These are phyloP conservation scores for Drosophila diplacantha DNA, from an alignment of 2,888 invertebrate genomes.

Conservation along the genomic window DNA sequence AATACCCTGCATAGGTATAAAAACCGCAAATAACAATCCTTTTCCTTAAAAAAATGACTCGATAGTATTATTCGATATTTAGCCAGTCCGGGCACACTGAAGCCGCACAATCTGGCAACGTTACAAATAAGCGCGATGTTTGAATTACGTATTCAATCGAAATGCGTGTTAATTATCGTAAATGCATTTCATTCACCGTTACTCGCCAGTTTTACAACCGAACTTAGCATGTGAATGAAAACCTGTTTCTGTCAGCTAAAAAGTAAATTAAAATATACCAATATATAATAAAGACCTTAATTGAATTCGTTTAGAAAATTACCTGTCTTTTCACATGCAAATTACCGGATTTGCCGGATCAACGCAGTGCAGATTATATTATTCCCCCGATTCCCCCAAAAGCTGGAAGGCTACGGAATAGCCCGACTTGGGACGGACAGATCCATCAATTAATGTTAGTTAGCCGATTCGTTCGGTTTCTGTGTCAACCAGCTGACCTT, in stretches of 20 bases:
- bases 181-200: constrained; percentile 47
- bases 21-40: too few relatives aligned
- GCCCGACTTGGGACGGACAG: constrained; percentile 32
- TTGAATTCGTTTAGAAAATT: constrained; percentile 26
- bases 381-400: constrained; percentile 14
- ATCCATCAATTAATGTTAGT: constrained; percentile 64
- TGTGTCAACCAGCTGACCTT: constrained; percentile 66
- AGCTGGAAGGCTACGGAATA: constrained; percentile 44
- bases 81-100: too few relatives aligned
- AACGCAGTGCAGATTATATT: constrained; percentile 34
- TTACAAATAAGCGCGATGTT: neutral
- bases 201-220: constrained; percentile 4
- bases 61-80: too few relatives aligned
- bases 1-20: too few relatives aligned
- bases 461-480: constrained; percentile 60
- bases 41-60: too few relatives aligned
- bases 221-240: constrained; percentile 36
- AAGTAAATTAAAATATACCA: constrained; percentile 20
- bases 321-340: constrained; percentile 52
- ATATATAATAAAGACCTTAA: constrained; percentile 24
- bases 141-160: constrained; percentile 13
- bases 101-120: too few relatives aligned
- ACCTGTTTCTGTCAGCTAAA: constrained; percentile 9
- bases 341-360: constrained; percentile 30
- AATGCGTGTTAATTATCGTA: constrained; percentile 11